Evolutionary conservation across 1,140 invertebrate genomes (phyloP), one percentile per base, ranked within the genome.

Genomic region (Drosophila orosa): DNA sequence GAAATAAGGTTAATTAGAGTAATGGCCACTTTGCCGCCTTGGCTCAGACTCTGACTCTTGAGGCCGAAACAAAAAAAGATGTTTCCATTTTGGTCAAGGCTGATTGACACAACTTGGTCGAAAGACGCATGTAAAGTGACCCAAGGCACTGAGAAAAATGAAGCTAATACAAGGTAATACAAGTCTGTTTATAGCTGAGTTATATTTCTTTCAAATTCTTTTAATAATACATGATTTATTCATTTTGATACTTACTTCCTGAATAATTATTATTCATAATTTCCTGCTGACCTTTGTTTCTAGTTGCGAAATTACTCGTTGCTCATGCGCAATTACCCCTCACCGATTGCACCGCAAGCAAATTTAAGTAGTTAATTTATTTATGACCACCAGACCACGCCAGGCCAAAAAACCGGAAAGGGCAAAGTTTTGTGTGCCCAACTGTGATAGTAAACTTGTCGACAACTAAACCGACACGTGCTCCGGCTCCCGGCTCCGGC

Each of bases 1-100:
- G 85, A 89, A 89, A 89, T 89, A 84, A 89, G 84, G 84, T 89
- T 89, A 89, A 89, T 89, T 89, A 89, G 84, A 89, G 85, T 90
- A 89, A 89, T 89, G 84, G 67, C 73, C 84, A 89, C 80, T 84
- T 89, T 74, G 61, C 71, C 45, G 56, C 69, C 56, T 29, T 61
- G 35, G 44, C 61, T 58, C 44, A 39, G 12, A 44, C 19, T 54
- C 33, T 45, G 9, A 17, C 29, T 29, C 15, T 12, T 22, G 22
- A 31, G 35, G 24, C 13, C 31, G 25, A 17, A 45, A 3, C 42
- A 39, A 55, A 27, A 40, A 39, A 44, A 76, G 71, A 86, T 74
- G 73, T 62, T 83, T 79, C 63, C 74, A 61, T 80, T 87, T 61
- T 27, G 81, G 82, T 77, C 82, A 85, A 85, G 81, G 78, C 82